Conservation (phyloP, 2,113 vertebrate genomes). For the Cygnus buccinator region DNA sequence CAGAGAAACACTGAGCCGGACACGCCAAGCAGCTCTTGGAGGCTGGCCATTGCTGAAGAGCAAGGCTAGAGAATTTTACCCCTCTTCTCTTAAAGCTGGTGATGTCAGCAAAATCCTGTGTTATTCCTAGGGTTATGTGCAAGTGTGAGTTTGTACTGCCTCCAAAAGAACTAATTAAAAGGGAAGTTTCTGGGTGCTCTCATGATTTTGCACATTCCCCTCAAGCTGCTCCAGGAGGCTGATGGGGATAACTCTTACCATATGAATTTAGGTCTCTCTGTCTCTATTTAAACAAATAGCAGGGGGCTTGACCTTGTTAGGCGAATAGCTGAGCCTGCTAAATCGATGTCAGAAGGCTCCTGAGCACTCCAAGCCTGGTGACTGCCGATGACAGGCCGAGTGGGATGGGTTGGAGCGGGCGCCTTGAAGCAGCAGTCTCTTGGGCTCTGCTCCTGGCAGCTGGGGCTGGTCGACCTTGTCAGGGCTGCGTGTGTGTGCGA, state of each 20-base stretch:
- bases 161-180: background rate
- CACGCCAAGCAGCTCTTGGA: background rate
- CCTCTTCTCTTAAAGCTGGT: background rate
- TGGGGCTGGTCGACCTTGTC: too few species aligned
- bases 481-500: too few species aligned
- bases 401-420: background rate
- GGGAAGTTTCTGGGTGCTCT: background rate
- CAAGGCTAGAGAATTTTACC: background rate
- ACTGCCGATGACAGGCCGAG: background rate
- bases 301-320: background rate
- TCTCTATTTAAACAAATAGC: too few species aligned
- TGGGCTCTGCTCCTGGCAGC: background rate
- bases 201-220: accelerated
- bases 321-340: background rate
- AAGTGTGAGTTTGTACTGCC: background rate
- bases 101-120: background rate
- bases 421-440: too few species aligned
- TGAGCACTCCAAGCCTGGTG: background rate
- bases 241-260: too few species aligned
- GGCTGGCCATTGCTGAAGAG: background rate
- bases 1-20: background rate
- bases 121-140: background rate
- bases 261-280: accelerated
- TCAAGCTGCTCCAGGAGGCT: background rate
- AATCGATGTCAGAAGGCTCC: accelerated